Evolutionary conservation across 2,888 invertebrate genomes (phyloP).

Genomic region (Acanthosepion esculentum): DNA sequence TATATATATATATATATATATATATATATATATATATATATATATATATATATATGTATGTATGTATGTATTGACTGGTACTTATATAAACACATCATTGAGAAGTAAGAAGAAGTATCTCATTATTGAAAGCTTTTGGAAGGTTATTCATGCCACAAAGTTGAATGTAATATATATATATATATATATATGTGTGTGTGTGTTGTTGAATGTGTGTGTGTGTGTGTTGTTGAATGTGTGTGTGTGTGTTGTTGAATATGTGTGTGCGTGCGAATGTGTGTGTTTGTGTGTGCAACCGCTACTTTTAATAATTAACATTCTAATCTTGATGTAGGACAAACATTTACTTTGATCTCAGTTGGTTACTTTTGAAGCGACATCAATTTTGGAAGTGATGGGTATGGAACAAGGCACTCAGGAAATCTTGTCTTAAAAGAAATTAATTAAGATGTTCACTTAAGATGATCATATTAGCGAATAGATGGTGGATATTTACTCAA

Average conservation of each 20-base stretch:
- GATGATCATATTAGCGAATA: not conserved
- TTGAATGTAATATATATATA: too few relatives aligned
- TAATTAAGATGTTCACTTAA: constrained; percentile 8
- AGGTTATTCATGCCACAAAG: too few relatives aligned
- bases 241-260: not conserved
- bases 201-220: not conserved
- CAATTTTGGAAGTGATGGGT: not conserved
- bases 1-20: too few relatives aligned
- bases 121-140: too few relatives aligned
- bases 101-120: too few relatives aligned
- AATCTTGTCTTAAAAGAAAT: not conserved
- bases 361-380: not conserved
- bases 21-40: too few relatives aligned
- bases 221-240: not conserved
- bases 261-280: not conserved
- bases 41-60: too few relatives aligned
- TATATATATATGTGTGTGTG: not conserved
- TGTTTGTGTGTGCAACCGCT: not conserved
- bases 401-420: not conserved
- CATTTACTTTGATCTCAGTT: not conserved
- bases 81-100: too few relatives aligned
- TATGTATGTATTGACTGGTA: too few relatives aligned
- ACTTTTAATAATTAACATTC: constrained; percentile 3
- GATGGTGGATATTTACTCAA: not conserved
- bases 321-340: not conserved